These are phyloP conservation scores for Xyrauchen texanus DNA, from an alignment of 2,113 vertebrate genomes.

Conservation along the genomic window DNA sequence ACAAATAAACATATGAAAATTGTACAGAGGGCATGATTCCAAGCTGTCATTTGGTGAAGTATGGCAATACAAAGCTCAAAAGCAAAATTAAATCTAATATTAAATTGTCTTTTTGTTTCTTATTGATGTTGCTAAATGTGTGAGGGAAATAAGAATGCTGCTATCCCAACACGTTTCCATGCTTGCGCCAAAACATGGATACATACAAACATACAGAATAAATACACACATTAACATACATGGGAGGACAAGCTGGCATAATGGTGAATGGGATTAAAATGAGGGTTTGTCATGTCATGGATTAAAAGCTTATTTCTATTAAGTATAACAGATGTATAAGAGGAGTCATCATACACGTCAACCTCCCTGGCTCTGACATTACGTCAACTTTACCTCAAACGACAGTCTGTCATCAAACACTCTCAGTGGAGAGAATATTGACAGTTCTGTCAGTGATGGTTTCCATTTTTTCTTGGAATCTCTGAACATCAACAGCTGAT, in stretches of 20 bases:
- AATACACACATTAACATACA: constrained; percentile 7
- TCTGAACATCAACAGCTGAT: constrained; percentile 7
- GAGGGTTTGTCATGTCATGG: constrained; percentile 33
- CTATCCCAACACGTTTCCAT: not conserved
- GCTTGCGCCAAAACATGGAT: not conserved
- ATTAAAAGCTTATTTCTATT: constrained; percentile 49
- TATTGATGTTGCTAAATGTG: not conserved
- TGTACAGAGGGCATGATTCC: not conserved
- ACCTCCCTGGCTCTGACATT: constrained; percentile 8
- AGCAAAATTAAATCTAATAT: not conserved
- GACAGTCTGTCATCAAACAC: constrained; percentile 21
- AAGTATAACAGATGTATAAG: constrained; percentile 27
- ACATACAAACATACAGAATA: not conserved
- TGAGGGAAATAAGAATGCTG: not conserved
- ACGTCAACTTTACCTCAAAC: constrained; percentile 38
- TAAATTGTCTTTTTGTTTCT: not conserved
- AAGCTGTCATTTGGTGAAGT: constrained; percentile 6
- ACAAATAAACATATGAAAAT: constrained; percentile 27
- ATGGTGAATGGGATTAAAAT: constrained; percentile 55
- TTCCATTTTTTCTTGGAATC: not conserved
- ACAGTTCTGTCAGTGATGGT: constrained; percentile 15
- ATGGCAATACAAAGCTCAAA: not conserved
- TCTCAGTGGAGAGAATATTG: constrained; percentile 18
- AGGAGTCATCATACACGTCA: not conserved
- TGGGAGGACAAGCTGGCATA: constrained; percentile 34